These are phyloP conservation scores for Alauda arvensis DNA, from an alignment of 2,797 vertebrate species.

Conservation along the genomic window DNA sequence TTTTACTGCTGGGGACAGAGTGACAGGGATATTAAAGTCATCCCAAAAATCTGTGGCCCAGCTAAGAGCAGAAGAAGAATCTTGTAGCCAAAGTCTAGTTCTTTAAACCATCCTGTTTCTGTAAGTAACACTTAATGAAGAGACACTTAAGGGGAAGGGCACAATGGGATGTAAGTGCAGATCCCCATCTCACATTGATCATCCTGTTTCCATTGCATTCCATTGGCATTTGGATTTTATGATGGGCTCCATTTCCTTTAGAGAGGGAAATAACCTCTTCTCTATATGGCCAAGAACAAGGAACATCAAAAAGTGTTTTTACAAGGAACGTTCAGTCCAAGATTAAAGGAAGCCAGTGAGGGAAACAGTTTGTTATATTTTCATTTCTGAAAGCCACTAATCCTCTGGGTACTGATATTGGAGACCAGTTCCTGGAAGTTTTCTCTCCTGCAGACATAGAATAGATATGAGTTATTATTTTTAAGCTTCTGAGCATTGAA, in stretches of 20 bases:
- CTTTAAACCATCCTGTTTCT: background rate
- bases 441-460: conserved; percentile 61
- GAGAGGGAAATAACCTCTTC: conserved; percentile 30
- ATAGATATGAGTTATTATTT: conserved; percentile 66
- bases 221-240: conserved; percentile 11
- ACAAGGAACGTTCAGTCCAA: conserved; percentile 9
- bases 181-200: conserved; percentile 16
- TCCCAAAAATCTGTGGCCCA: background rate
- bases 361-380: conserved; percentile 60
- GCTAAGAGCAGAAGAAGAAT: background rate
- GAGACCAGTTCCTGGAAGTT: conserved; percentile 59
- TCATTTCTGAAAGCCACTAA: conserved; percentile 64
- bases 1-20: conserved; percentile 27
- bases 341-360: conserved; percentile 55
- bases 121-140: background rate
- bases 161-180: background rate
- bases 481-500: conserved; percentile 64
- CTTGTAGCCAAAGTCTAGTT: background rate
- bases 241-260: conserved; percentile 24
- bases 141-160: background rate
- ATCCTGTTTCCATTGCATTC: conserved; percentile 15
- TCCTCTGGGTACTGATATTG: conserved; percentile 61
- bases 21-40: background rate
- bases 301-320: conserved; percentile 46
- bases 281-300: conserved; percentile 20